A percentile compares a stretch with the other conserved stretches of the same genome.
Evolutionary conservation across 2,113 vertebrate species (phyloP).

Genomic region (Narcine bancroftii): DNA sequence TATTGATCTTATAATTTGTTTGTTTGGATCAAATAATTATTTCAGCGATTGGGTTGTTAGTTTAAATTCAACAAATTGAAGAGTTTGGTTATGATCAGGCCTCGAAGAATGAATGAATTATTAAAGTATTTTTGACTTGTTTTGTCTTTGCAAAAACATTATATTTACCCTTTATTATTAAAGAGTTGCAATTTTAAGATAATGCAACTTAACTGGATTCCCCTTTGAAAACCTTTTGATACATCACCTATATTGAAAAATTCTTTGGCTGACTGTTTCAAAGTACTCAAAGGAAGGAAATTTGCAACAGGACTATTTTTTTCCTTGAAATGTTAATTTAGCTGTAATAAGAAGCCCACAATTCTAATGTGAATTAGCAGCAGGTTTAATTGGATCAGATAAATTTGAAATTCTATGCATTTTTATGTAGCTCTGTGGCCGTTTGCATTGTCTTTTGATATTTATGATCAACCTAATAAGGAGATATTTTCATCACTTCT

Average conservation of each 20-base stretch:
- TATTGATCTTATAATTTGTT: not conserved
- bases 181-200: not conserved
- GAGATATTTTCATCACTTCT: not conserved
- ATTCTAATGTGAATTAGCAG: not conserved
- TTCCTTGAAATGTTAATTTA: not conserved
- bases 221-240: not conserved
- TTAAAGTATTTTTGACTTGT: not conserved
- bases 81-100: not conserved
- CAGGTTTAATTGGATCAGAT: not conserved
- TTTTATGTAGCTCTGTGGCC: not conserved
- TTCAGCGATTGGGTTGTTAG: not conserved
- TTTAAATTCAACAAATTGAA: not conserved
- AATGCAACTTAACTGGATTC: not conserved
- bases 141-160: not conserved
- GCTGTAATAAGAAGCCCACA: not conserved
- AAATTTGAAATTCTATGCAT: not conserved
- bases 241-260: not conserved
- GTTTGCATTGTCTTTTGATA: not conserved
- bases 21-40: not conserved
- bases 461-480: not conserved
- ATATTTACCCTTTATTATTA: not conserved
- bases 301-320: not conserved
- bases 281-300: no score
- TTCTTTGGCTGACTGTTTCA: not conserved
- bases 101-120: not conserved